phyloP scores from a whole-genome alignment of 2,113 vertebrate genomes.

The Podiceps cristatus region DNA sequence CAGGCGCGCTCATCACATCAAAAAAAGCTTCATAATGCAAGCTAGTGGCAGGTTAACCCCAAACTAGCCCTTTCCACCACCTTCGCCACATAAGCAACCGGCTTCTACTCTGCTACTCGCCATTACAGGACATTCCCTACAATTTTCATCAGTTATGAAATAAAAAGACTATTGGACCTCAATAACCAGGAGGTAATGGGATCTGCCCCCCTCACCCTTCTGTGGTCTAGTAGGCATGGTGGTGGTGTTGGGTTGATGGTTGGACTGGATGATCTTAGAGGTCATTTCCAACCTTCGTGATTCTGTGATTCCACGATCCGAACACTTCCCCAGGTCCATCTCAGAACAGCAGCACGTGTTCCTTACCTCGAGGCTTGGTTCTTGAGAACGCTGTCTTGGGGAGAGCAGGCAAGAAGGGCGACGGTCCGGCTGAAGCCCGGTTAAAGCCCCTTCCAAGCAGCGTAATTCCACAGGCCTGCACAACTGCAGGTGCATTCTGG shows the following conservation, averaged over 20 bases:
- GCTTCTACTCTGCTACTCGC: not conserved
- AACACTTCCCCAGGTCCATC: not conserved
- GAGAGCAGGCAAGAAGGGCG: not conserved
- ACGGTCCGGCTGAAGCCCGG: accelerated
- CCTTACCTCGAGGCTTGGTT: not conserved
- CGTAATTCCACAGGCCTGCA: not conserved
- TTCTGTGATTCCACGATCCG: too few relatives aligned
- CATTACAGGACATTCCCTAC: not conserved
- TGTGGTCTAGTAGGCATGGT: too few relatives aligned
- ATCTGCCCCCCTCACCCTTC: not conserved
- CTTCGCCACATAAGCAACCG: not conserved
- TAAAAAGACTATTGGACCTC: not conserved
- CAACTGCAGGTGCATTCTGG: accelerated
- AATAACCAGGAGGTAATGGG: not conserved
- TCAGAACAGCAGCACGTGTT: not conserved
- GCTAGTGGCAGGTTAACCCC: not conserved
- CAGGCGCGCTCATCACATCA: not conserved
- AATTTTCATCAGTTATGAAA: not conserved
- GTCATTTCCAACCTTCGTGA: too few relatives aligned
- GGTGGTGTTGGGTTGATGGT: too few relatives aligned
- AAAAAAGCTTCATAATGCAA: not conserved
- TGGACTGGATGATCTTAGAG: too few relatives aligned
- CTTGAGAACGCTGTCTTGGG: not conserved
- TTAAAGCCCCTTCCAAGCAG: not conserved
- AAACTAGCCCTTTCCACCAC: not conserved